Evolutionary conservation across 2,113 vertebrate genomes (phyloP), one percentile per base, ranked within the genome.

Genomic region (Eleginops maclovinus): DNA sequence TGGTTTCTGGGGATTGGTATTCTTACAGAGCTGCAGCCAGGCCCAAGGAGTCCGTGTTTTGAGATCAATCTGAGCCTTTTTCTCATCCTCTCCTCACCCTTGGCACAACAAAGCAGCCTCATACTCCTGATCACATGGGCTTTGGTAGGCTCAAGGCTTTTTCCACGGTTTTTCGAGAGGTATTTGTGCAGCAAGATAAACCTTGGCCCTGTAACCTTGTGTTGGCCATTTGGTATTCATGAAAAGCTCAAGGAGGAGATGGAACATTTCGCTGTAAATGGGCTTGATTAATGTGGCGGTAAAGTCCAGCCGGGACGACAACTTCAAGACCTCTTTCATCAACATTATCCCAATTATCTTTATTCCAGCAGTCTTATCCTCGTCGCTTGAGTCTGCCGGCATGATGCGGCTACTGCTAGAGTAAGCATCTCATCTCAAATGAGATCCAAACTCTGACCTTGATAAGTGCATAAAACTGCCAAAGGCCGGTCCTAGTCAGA

Each of bases 401-500:
- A 81, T 49, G 51, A n/a, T 22, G 61, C 71, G 0, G 68, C 71
- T 50, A 12, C 40, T 46, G 68, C 82, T 82, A 15, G 75, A 82
- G 82, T 54, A 67, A 66, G 84, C 31, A 60, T 61, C 71, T 75
- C 64, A 44, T 61, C 77, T 71, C 77, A 71, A 74, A 87, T 73
- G 74, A 90, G 84, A 85, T 69, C 74, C 77, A 11, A 61, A 68
- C 77, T 76, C 75, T 84, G 84, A 88, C 89, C 87, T 85, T 83
- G 79, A 79, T 69, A 72, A 81, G 70, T 88, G 67, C 77, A 77
- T 88, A 82, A 90, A 88, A 79, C 71, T 82, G 89, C 75, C 82
- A 81, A 31, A 74, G 67, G 58, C 70, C 24, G 15, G 49, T 67
- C 63, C 74, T 14, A 14, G 81, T 61, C 54, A 10, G 22, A 64